Evolutionary conservation across 2,113 vertebrate genomes (phyloP), one percentile per base, ranked within the genome.

Genomic region (Rutilus rutilus): DNA sequence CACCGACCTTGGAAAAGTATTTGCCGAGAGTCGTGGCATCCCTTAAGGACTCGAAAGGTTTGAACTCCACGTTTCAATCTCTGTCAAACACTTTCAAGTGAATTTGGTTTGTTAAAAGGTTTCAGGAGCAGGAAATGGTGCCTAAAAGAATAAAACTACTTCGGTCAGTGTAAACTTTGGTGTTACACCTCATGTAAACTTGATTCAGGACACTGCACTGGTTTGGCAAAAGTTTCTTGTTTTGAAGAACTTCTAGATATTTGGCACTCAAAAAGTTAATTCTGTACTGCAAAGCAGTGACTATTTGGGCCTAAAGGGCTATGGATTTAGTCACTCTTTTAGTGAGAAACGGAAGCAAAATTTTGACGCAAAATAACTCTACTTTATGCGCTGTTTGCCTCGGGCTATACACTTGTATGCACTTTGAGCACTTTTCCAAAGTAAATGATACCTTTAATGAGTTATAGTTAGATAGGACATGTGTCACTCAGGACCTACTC

Each of bases 121-220:
- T 83, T 79, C 84, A 77, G 30, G 45, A 83, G 75, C 57, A 27
- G 76, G 36, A 90, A 87, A 87, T 57, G 33, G 71, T 27, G 85
- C 62, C 85, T 82, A 52, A 82, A 84, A 82, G 30, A 83, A 45
- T 42, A 76, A 77, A 86, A 67, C 78, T 69, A 83, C 85, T 87
- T 21, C 9, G 75, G 75, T 91, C 88, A 84, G 85, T 62, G 23
- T 27, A 52, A 88, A 84, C 87, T 67, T 79, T n/a, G 8, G 59
- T 52, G 71, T 84, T 89, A 67, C 45, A 47, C 27, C 67, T 45
- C 50, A 42, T 57, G 47, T 74, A 73, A 79, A 89, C 84, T 80
- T 60, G 52, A 60, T 59, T 79, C 30, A 36, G 54, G 76, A 21
- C 0, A 59, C 9, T 57, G 30, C 5, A 59, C 5, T 33, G 30